phyloP scores from a whole-genome alignment of 2,888 invertebrate genomes.

The Lepidochitona cinerea region DNA sequence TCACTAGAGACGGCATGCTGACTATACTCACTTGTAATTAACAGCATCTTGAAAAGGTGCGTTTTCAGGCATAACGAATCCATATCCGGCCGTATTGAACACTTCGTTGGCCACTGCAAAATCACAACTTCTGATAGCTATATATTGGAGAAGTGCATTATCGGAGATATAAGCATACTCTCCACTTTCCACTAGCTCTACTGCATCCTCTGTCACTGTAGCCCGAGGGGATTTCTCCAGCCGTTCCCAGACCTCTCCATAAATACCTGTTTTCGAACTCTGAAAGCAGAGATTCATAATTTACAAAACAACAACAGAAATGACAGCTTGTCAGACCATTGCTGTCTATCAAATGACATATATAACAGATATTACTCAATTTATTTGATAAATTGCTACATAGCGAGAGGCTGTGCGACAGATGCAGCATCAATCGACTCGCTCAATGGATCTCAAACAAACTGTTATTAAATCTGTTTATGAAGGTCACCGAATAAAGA shows the following conservation, averaged over 20 bases:
- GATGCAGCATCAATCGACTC: too few species aligned
- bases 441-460: too few species aligned
- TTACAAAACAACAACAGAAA: too few species aligned
- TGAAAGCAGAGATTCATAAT: too few species aligned
- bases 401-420: too few species aligned
- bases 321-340: too few species aligned
- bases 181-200: conserved; percentile 22
- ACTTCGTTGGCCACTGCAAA: conserved; percentile 35
- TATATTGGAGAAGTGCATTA: conserved; percentile 28
- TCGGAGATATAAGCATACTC: conserved; percentile 40
- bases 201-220: conserved; percentile 31
- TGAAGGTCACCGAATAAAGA: too few species aligned
- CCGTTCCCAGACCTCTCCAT: background rate
- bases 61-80: conserved; percentile 37
- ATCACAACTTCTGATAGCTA: conserved; percentile 26
- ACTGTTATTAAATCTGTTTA: too few species aligned
- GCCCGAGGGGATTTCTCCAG: conserved; percentile 19
- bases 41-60: conserved; percentile 32
- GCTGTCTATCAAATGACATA: too few species aligned
- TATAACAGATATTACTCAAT: too few species aligned
- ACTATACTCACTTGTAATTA: conserved; percentile 37
- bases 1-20: background rate
- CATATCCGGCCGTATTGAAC: conserved; percentile 38
- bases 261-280: background rate
- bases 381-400: too few species aligned